Base-by-base conservation (phyloP, 2,888 invertebrate species). In the Lapara coniferarum region DNA sequence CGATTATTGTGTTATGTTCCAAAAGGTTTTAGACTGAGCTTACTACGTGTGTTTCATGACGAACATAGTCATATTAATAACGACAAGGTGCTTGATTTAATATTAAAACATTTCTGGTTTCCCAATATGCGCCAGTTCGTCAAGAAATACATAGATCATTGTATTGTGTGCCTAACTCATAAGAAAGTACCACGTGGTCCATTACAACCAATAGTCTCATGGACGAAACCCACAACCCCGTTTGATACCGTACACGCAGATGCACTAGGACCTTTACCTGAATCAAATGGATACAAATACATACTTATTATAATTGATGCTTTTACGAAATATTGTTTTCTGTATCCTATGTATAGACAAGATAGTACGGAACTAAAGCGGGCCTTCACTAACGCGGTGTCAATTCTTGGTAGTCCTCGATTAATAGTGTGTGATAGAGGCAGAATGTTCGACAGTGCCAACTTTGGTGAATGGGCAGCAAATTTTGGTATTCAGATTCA, bases 71-170 rank as follows among this genome's bases (percentile, higher is more conserved):
- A 57, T 13, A 25, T 12, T 13, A 12, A 30, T 19, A 25, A 30
- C 7, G 56, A 57, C 0, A 57, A 57, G 25, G 25, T 25, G 1
- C 12, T 25, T 13, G 56, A 57, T 12, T 12, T 57, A 57, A 57
- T 57, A 12, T 57, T 57, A 25, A 57, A 19, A 57, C 56, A 57
- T 25, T 57, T 57, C 30, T 57, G 51, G 51, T 51, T 51, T 51
- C 51, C 51, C n/a, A n/a, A n/a, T n/a, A n/a, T n/a, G n/a, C n/a
- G n/a, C n/a, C n/a, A n/a, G n/a, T 51, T 7, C 10, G 4, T 14
- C 12, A 13, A 51, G 51, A 14, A 51, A 51, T 51, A 13, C 10
- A 10, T 14, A 13, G 2, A 10, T 0, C 51, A 51, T 51, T 51
- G 51, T 51, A 13, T 51, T 13, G 13, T 51, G 1, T 51, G 51